A percentile compares a stretch with the other conserved stretches of the same genome.
Conservation (phyloP, 2,888 invertebrate species). For the Leptinotarsa tumamoca region DNA sequence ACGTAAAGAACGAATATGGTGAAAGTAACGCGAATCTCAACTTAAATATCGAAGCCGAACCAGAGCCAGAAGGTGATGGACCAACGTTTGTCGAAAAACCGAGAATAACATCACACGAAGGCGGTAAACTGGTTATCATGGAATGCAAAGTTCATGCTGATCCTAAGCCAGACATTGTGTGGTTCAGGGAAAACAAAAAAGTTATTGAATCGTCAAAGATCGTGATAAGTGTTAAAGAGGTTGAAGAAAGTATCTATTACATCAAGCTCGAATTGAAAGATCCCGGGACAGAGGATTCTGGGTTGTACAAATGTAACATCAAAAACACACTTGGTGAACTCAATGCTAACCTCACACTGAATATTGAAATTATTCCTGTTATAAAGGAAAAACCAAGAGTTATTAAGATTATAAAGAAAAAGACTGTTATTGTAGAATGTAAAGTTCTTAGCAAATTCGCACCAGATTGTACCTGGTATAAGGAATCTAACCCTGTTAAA, state of each 20-base stretch:
- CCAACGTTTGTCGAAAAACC: constrained; percentile 95
- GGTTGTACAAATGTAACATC: constrained; percentile 97
- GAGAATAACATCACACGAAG: constrained; percentile 84
- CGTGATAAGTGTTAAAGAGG: constrained; percentile 77
- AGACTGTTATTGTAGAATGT: constrained; percentile 93
- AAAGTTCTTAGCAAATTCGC: constrained; percentile 93
- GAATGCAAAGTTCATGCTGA: constrained; percentile 84
- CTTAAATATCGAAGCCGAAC: constrained; percentile 95
- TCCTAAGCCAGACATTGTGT: constrained; percentile 84
- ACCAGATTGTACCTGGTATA: constrained; percentile 94
- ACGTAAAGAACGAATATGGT: constrained; percentile 94
- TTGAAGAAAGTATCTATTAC: constrained; percentile 86
- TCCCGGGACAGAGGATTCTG: constrained; percentile 95
- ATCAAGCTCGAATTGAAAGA: constrained; percentile 89
- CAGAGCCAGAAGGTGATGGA: constrained; percentile 92
- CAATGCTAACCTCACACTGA: constrained; percentile 95
- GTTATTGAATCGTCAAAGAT: constrained; percentile 86
- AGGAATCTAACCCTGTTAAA: constrained; percentile 82
- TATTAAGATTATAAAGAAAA: constrained; percentile 91
- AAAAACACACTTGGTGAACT: constrained; percentile 96
- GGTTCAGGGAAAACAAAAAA: constrained; percentile 85
- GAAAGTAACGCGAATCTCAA: constrained; percentile 97
- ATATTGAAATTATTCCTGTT: constrained; percentile 97
- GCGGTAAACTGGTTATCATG: constrained; percentile 88
- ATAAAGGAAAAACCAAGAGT: constrained; percentile 93